Evolutionary conservation across 2,113 vertebrate genomes (phyloP), one percentile per base, ranked within the genome.

Genomic region (Melanostigma gelatinosum): DNA sequence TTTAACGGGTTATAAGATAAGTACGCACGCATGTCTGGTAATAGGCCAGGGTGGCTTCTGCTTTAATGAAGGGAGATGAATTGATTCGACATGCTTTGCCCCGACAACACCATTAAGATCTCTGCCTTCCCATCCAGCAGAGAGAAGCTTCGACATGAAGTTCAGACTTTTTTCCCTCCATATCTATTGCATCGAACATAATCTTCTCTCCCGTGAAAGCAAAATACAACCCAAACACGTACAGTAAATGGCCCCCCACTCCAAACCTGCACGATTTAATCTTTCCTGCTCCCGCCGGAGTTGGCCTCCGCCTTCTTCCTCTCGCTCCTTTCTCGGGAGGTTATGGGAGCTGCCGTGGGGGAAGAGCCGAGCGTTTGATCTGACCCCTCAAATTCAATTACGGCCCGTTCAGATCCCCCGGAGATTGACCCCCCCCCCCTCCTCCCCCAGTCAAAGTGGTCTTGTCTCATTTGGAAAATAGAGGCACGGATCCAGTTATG

Each of bases 381-480:
- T 84, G 80, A 93, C 86, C 85, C 80, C 64, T 86, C 82, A 80
- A 90, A 93, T 92, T 91, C 86, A 94, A 93, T 93, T 88, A 91
- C 46, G 46, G 80, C 57, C 85, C 75, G 72, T 91, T 92, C 88
- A 86, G 88, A 93, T 85, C 79, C 72, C n/a, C 46, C 6, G 36
- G 80, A 89, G 90, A 91, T 67, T 87, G 87, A 89, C 82, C 89
- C 71, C 87, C 38, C 32, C 60, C 24, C 24, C 24, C 24, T 82
- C 89, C 70, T 0, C 7, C 86, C 18, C 78, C 71, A 77, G 44
- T 55, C 20, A 11, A 70, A 90, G 82, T 79, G 69, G 85, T 88
- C 85, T 75, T 60, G 85, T 84, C 84, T 91, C 80, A 80, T 90
- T 87, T 91, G 84, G 83, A 89, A 90, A 91, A 89, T 62, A 87